A percentile compares a stretch with the other conserved stretches of the same genome.
Evolutionary conservation across 2,113 vertebrate genomes (phyloP).

Genomic region (rabbit (Oryctolagus cuniculus)): DNA sequence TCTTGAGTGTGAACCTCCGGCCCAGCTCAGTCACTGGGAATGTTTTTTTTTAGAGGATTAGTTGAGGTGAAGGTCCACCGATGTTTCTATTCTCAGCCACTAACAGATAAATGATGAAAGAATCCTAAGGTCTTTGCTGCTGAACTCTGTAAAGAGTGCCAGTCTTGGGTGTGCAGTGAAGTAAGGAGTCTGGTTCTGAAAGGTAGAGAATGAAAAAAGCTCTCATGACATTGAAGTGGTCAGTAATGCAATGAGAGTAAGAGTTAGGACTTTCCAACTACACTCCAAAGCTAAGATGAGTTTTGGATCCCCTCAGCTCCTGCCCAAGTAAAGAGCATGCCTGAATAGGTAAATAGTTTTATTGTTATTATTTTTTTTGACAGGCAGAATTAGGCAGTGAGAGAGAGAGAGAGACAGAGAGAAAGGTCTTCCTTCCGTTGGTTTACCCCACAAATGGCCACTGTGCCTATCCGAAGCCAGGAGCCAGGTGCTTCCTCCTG

Average conservation of each 20-base stretch:
- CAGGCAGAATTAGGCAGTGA: too few species aligned
- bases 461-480: too few species aligned
- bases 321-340: background rate
- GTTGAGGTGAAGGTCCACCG: conserved; percentile 66
- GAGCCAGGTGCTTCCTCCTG: too few species aligned
- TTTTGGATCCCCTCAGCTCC: background rate
- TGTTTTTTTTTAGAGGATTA: conserved; percentile 71
- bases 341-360: background rate
- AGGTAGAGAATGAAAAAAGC: conserved; percentile 47
- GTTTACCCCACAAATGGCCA: too few species aligned
- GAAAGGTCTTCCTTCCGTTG: too few species aligned
- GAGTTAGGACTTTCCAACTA: background rate
- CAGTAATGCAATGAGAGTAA: background rate
- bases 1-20: conserved; percentile 55
- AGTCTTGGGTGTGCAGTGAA: conserved; percentile 55
- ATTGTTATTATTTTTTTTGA: too few species aligned
- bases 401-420: too few species aligned
- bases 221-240: conserved; percentile 18
- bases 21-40: background rate
- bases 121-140: conserved; percentile 63
- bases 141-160: conserved; percentile 57
- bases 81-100: conserved; percentile 62
- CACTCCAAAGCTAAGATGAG: background rate
- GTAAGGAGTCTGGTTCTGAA: conserved; percentile 52
- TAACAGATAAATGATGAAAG: conserved; percentile 69